phyloP scores from a whole-genome alignment of 2,113 vertebrate genomes.

The Sprattus sprattus region DNA sequence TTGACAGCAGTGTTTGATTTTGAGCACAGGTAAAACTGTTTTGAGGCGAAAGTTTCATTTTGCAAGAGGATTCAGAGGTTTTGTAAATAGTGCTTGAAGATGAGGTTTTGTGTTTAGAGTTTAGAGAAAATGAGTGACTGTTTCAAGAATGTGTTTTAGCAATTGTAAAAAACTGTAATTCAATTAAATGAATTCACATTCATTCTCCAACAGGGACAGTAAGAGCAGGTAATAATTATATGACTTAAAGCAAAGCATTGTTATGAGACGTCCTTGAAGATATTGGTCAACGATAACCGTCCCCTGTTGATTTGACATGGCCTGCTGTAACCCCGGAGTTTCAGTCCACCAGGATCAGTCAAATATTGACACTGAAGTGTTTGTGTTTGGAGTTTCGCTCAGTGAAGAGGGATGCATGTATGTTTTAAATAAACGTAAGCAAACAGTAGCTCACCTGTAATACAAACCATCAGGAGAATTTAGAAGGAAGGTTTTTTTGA shows the following conservation, averaged over 20 bases:
- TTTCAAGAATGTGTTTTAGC: too few relatives aligned
- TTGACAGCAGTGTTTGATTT: too few relatives aligned
- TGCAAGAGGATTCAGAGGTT: too few relatives aligned
- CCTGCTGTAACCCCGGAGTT: not conserved
- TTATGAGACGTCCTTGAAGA: not conserved
- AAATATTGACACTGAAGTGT: constrained; percentile 9
- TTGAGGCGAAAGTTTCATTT: too few relatives aligned
- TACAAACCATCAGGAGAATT: not conserved
- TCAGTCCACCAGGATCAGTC: not conserved
- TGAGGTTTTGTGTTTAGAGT: too few relatives aligned
- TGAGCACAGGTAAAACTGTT: too few relatives aligned
- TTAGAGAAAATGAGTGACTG: too few relatives aligned
- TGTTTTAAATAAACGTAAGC: not conserved
- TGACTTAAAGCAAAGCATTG: not conserved
- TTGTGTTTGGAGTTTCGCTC: not conserved
- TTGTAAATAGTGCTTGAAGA: too few relatives aligned
- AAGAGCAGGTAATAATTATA: too few relatives aligned
- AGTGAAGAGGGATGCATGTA: not conserved
- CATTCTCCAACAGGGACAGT: too few relatives aligned
- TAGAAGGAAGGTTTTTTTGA: not conserved
- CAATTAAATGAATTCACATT: too few relatives aligned
- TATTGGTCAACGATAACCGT: not conserved
- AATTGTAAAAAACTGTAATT: too few relatives aligned
- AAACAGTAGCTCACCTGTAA: not conserved
- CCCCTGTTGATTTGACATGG: not conserved